Conservation (phyloP, 2,888 invertebrate species). For the Gasteruption jaculator region DNA sequence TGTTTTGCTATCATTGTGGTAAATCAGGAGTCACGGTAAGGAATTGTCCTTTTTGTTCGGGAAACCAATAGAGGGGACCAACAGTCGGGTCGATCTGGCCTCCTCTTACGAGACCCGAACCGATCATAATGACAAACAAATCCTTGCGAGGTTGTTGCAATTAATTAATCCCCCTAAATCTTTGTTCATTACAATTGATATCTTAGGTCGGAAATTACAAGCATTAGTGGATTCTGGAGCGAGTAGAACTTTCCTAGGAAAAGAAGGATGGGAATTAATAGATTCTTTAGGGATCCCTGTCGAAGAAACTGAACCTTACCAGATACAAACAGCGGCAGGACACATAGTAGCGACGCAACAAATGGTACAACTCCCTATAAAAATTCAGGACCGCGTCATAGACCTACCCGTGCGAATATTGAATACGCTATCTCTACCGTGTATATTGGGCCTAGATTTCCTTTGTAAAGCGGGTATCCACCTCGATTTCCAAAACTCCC, state of each 20-base stretch:
- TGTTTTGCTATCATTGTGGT: conserved; percentile 1
- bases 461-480: not conserved
- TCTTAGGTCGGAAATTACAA: not conserved
- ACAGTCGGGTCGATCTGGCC: not conserved
- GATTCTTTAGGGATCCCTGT: not conserved
- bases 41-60: not conserved
- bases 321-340: not conserved
- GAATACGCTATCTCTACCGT: not conserved
- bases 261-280: not conserved
- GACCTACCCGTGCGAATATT: not conserved
- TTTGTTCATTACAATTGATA: not conserved
- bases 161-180: not conserved
- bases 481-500: not conserved
- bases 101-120: not conserved
- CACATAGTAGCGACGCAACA: not conserved
- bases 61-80: not conserved
- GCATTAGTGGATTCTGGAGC: not conserved
- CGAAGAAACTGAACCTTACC: not conserved
- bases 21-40: not conserved
- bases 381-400: not conserved
- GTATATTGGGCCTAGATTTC: conserved; percentile 1
- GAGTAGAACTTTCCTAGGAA: not conserved
- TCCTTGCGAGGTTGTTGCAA: too few relatives aligned
- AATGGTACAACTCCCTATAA: not conserved
- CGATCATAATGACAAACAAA: too few relatives aligned